Percentiles rank a stretch among this genome's conserved stretches.
Conservation (phyloP, 2,797 vertebrate species). For the Trichosurus vulpecula region DNA sequence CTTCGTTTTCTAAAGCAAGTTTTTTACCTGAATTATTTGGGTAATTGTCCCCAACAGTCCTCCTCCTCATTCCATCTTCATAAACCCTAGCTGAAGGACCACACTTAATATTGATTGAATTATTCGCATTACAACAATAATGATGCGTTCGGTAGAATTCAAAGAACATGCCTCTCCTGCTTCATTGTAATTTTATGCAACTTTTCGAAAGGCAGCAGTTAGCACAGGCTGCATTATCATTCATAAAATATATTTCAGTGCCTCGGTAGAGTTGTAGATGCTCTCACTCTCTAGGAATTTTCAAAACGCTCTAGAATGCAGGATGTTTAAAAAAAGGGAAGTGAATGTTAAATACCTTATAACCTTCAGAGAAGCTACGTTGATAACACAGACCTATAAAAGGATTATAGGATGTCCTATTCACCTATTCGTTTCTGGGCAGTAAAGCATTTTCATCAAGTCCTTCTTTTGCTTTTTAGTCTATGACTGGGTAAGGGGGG, state of each 20-base stretch:
- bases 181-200: constrained; percentile 57
- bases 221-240: constrained; percentile 23
- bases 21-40: constrained; percentile 49
- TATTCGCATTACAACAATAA: constrained; percentile 50
- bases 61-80: neutral
- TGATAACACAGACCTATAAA: constrained; percentile 46
- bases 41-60: constrained; percentile 23
- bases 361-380: constrained; percentile 44
- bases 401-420: constrained; percentile 25
- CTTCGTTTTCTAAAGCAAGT: neutral
- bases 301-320: constrained; percentile 35
- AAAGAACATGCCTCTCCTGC: constrained; percentile 33
- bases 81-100: constrained; percentile 24
- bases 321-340: constrained; percentile 26
- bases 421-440: constrained; percentile 41
- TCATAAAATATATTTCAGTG: constrained; percentile 50
- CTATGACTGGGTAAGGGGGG: constrained; percentile 39
- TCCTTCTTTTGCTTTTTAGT: constrained; percentile 48
- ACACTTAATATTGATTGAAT: constrained; percentile 51
- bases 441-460: constrained; percentile 39
- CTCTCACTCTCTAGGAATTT: constrained; percentile 39
- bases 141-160: constrained; percentile 55
- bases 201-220: constrained; percentile 29
- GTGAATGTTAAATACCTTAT: constrained; percentile 51
- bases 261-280: neutral